Evolutionary conservation across 2,113 vertebrate species (phyloP).

Genomic region (Oxyura jamaicensis): DNA sequence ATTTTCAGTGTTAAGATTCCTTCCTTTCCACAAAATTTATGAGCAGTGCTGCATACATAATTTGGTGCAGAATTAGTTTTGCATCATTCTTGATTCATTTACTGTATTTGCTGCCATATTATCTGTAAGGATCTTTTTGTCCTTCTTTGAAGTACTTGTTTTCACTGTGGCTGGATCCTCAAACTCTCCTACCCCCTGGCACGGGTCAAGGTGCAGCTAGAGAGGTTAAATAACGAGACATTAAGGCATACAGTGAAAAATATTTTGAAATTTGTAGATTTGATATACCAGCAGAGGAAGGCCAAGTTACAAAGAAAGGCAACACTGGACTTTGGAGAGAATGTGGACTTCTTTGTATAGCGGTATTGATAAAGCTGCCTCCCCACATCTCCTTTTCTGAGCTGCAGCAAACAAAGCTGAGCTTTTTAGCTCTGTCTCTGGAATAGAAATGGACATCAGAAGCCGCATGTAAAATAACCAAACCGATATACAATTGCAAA

Average conservation of each 20-base stretch:
- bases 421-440: slow-evolving; percentile 56
- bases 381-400: neutral
- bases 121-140: neutral
- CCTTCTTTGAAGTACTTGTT: neutral
- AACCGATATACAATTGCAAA: slow-evolving; percentile 54
- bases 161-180: neutral
- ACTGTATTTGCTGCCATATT: neutral
- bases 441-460: slow-evolving; percentile 64
- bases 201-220: neutral
- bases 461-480: slow-evolving; percentile 67
- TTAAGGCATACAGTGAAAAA: neutral
- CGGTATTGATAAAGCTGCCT: neutral
- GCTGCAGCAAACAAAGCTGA: slow-evolving; percentile 33
- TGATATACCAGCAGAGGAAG: neutral
- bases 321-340: neutral
- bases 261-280: neutral
- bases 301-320: neutral
- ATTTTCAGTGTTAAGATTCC: neutral
- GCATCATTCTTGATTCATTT: neutral
- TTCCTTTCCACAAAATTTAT: neutral
- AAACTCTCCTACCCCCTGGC: neutral
- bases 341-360: neutral
- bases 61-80: neutral
- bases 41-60: neutral
- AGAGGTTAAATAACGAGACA: neutral